Percentiles rank a stretch among this genome's conserved stretches.
phyloP scores from a whole-genome alignment of 2,113 vertebrate genomes.

The Carassius gibelio region DNA sequence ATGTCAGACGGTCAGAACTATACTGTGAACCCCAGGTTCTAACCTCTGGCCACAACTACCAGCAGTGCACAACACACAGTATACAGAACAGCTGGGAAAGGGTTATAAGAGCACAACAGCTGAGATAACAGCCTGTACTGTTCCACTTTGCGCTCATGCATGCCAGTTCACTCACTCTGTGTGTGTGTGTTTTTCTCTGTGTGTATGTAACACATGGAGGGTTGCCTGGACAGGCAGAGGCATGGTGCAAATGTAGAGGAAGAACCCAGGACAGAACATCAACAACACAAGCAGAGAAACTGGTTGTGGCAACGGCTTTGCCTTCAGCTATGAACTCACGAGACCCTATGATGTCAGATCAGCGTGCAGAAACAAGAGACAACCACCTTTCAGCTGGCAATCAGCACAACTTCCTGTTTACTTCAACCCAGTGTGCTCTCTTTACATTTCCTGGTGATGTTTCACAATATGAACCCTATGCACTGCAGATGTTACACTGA shows the following conservation, averaged over 20 bases:
- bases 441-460: not conserved
- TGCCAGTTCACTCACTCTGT: not conserved
- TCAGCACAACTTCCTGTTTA: conserved; percentile 36
- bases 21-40: not conserved
- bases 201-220: not conserved
- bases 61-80: conserved; percentile 60
- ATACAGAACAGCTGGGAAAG: conserved; percentile 36
- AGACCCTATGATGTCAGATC: conserved; percentile 2
- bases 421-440: conserved; percentile 2
- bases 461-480: conserved; percentile 7
- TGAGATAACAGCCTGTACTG: conserved; percentile 53
- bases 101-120: conserved; percentile 52
- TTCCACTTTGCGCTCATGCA: not conserved
- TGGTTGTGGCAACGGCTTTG: not conserved
- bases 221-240: not conserved
- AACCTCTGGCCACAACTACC: conserved; percentile 2
- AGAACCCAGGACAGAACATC: not conserved
- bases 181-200: conserved; percentile 2
- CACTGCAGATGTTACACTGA: not conserved
- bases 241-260: not conserved
- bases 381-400: not conserved
- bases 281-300: conserved; percentile 3
- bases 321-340: conserved; percentile 1
- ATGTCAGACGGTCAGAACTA: not conserved
- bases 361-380: conserved; percentile 7